Evolutionary conservation across 2,797 vertebrate genomes (phyloP).

Genomic region (Lindbergichthys nudifrons): DNA sequence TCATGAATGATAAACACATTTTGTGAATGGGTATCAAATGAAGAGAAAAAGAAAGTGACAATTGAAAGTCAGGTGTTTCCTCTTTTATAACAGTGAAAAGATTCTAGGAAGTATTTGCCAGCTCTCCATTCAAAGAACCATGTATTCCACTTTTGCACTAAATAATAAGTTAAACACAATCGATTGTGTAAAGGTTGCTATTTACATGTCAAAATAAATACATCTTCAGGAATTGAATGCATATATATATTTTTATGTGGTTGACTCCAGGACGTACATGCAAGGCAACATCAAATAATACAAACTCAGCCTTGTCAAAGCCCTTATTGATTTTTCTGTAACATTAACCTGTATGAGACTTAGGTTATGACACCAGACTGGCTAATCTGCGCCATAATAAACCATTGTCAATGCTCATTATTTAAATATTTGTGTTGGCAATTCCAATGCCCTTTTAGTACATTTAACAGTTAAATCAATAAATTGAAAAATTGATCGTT

Average conservation of each 20-base stretch:
- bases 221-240: slow-evolving; percentile 82
- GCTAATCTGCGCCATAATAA: slow-evolving; percentile 64
- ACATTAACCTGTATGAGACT: background rate
- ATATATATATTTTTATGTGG: slow-evolving; percentile 82
- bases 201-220: slow-evolving; percentile 85
- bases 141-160: slow-evolving; percentile 26
- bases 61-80: slow-evolving; percentile 52
- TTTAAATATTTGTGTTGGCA: background rate
- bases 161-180: slow-evolving; percentile 72
- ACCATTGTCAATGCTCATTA: slow-evolving; percentile 8
- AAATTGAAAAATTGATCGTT: too few relatives aligned
- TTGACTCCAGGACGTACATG: slow-evolving; percentile 81
- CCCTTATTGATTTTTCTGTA: slow-evolving; percentile 60
- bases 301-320: slow-evolving; percentile 73
- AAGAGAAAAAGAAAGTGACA: slow-evolving; percentile 73
- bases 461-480: background rate
- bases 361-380: slow-evolving; percentile 70
- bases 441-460: background rate
- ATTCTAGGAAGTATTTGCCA: slow-evolving; percentile 44
- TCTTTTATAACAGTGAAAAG: slow-evolving; percentile 71
- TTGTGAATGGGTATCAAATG: background rate
- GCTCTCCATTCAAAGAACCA: slow-evolving; percentile 43
- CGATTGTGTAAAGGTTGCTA: slow-evolving; percentile 51
- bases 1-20: background rate
- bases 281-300: slow-evolving; percentile 66